Conservation (phyloP, 2,113 vertebrate genomes). For the Cairina moschata region DNA sequence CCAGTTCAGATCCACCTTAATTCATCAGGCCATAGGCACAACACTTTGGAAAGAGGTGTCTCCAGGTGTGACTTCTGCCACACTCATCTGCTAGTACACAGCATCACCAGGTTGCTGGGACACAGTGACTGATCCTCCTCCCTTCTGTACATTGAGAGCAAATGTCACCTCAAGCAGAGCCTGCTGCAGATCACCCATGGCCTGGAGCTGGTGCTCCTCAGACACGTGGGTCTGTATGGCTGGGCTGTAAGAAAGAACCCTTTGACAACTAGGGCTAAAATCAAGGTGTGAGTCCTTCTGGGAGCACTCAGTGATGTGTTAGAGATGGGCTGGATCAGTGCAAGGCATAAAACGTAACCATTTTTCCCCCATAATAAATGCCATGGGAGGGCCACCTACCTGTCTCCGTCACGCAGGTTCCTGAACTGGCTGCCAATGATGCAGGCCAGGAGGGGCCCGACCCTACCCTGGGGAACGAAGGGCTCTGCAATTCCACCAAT, state of each 20-base stretch:
- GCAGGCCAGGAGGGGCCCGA: conserved; percentile 88
- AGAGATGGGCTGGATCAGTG: not conserved
- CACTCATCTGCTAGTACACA: not conserved
- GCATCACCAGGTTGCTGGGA: not conserved
- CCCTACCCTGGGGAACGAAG: conserved; percentile 78
- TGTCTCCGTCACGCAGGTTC: conserved; percentile 81
- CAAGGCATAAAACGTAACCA: not conserved
- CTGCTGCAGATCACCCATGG: not conserved
- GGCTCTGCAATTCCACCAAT: conserved; percentile 88
- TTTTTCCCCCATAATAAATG: not conserved
- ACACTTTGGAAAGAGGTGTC: not conserved
- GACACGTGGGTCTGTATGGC: not conserved
- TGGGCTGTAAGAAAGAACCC: not conserved
- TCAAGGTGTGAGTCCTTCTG: not conserved
- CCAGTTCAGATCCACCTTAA: not conserved
- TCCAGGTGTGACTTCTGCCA: not conserved
- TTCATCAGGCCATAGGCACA: not conserved
- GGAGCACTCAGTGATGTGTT: not conserved
- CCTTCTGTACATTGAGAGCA: not conserved
- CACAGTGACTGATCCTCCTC: not conserved
- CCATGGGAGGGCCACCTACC: conserved; percentile 52
- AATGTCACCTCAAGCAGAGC: not conserved
- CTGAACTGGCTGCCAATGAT: conserved; percentile 88
- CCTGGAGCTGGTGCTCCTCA: not conserved
- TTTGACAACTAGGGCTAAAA: not conserved